Percentiles rank a stretch among this genome's conserved stretches.
Evolutionary conservation across 2,113 vertebrate genomes (phyloP).

Genomic region (Syrrhaptes paradoxus): DNA sequence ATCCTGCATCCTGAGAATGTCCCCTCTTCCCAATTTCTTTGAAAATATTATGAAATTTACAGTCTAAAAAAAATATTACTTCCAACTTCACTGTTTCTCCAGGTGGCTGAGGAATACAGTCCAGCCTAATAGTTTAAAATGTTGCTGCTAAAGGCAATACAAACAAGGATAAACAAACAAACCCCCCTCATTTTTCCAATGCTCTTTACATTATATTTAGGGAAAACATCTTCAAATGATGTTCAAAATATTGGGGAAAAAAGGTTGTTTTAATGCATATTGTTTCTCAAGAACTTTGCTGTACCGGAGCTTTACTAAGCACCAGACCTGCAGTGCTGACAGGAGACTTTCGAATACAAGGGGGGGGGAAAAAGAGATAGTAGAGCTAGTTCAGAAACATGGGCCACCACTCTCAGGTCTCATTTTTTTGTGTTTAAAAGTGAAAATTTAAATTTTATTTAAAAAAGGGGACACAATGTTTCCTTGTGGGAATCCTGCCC

Average conservation of each 20-base stretch:
- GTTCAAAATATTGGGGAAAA: not conserved
- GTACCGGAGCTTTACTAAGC: not conserved
- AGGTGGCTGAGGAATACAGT: not conserved
- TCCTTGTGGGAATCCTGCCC: not conserved
- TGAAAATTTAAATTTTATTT: too few species aligned
- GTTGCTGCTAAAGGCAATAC: not conserved
- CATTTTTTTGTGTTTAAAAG: not conserved
- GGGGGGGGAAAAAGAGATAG: too few species aligned
- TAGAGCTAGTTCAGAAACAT: not conserved
- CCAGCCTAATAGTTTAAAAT: not conserved
- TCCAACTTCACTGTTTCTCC: not conserved
- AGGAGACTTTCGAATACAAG: not conserved
- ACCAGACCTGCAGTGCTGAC: not conserved
- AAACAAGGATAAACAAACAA: not conserved
- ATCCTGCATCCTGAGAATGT: not conserved
- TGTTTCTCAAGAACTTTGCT: not conserved
- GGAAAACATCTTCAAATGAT: not conserved
- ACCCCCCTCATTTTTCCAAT: not conserved
- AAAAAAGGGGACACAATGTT: fast-evolving
- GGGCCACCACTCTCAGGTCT: fast-evolving
- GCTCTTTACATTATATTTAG: not conserved
- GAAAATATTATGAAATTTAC: not conserved
- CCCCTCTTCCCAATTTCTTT: not conserved
- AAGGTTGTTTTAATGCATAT: not conserved
- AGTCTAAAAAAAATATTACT: not conserved